Evolutionary conservation across 2,888 invertebrate genomes (phyloP), one percentile per base, ranked within the genome.

Genomic region (Papilio elwesi): DNA sequence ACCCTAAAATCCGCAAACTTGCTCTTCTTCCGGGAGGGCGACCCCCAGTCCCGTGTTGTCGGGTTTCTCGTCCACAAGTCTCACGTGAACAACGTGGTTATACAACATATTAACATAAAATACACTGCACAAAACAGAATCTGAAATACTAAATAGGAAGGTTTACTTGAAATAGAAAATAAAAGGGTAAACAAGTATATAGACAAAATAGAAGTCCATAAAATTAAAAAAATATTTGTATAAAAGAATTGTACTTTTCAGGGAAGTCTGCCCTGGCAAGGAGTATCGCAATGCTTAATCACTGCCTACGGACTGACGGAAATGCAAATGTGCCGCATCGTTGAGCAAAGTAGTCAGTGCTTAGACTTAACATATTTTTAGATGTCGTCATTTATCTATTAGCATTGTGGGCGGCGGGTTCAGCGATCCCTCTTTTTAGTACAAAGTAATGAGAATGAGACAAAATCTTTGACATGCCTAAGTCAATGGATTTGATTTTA

Each of bases 291-390:
- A 73, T 55, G 64, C 55, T 73, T 64, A 68, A 73, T 68, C 64
- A 64, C 67, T 73, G 64, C 68, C 64, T 64, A 64, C 68, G 38
- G 51, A 47, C 72, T 62, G 59, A 68, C 72, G 72, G 68, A 73
- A 73, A 73, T 68, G 72, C 72, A 73, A 68, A 73, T 72, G 68
- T 53, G 62, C 63, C 72, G 68, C 68, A 63, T 68, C 63, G 71
- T 68, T 36, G 52, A 52, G 68, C 67, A 48, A 71, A 67, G 67
- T 57, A 47, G 52, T 67, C 15, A 52, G 65, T 53, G 62, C 52
- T 71, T 62, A 53, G 36, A 68, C 67, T 67, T 67, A 53, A 67
- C 62, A 67, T 72, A 68, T 68, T 72, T 65, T 68, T 53, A 70
- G 63, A 70, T 70, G 65, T 72, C 62, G 62, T 62, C 67, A 66